Percentiles rank a stretch among this genome's conserved stretches.
phyloP scores from a whole-genome alignment of 1,140 invertebrate genomes.

The Bursaphelenchus mucronatus region DNA sequence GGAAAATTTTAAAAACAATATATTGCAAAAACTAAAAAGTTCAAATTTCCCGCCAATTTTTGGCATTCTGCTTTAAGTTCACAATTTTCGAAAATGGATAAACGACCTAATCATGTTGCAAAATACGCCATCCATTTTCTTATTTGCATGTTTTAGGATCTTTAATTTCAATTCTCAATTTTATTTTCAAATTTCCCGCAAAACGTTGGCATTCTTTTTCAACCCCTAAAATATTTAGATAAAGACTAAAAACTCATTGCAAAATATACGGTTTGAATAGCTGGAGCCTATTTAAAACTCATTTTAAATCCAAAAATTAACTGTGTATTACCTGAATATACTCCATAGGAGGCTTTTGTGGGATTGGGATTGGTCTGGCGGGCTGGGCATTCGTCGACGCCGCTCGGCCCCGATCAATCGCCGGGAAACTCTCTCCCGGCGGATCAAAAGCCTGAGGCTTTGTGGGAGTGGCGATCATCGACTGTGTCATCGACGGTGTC shows the following conservation, averaged over 20 bases:
- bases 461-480: not conserved
- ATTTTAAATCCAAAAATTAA: constrained; percentile 2
- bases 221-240: no score
- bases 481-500: not conserved
- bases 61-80: not conserved
- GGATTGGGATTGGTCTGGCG: constrained; percentile 14
- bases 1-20: no score
- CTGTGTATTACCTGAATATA: constrained; percentile 13
- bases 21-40: not conserved
- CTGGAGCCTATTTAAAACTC: constrained; percentile 4
- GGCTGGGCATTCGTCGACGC: constrained; percentile 11
- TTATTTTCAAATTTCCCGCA: not conserved
- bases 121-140: no score
- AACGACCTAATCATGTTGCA: no score
- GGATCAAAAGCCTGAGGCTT: constrained; percentile 7
- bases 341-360: constrained; percentile 14
- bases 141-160: no score
- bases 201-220: no score
- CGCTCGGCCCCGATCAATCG: constrained; percentile 4
- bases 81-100: no score
- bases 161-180: no score
- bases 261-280: no score
- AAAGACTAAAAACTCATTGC: no score
- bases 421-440: constrained; percentile 13
- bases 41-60: no score